Base-by-base conservation (phyloP, 2,797 vertebrate species). In the Petrocephalus schoutedeni region DNA sequence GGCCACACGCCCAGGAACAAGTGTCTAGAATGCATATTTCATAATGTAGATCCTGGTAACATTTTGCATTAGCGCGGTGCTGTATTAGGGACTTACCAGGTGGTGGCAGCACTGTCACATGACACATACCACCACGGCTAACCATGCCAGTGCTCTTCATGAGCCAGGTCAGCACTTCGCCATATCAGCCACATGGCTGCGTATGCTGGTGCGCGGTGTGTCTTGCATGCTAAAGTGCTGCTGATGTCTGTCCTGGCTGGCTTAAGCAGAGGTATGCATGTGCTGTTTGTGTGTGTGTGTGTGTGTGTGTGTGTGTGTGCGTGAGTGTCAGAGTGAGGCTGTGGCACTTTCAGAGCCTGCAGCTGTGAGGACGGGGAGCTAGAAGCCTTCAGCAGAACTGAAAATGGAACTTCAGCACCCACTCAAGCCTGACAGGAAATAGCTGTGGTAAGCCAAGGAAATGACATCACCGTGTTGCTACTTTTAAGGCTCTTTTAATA, bases 361-460 rank as follows among this genome's bases (percentile, higher is more conserved):
- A 49, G 16, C 85, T 16, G 4, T 61, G 56, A 28, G 19, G 74
- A 56, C 32, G 3, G 54, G 21, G 41, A 56, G 51, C 23, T 53
- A 64, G 61, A 64, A 82, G 90, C 88, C 90, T 83, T 9, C 88
- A 88, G 87, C 89, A 91, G 91, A 67, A 89, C 74, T 80, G 91
- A 91, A 89, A 92, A 93, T 94, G 92, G 93, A 93, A 94, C 94
- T 95, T 93, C 91, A 94, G 92, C 93, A 91, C 87, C 94, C 94
- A 89, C 91, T 94, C 92, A 94, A 94, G 93, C 94, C 93, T 94
- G 6, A 92, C 93, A 95, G 94, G 94, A 95, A 96, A 95, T 94
- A 92, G 91, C 90, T 96, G 95, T 91, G 95, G 95, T 93, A 89
- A 94, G 89, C 93, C 93, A 90, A 92, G 93, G 94, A 95, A 94